Evolutionary conservation across 2,113 vertebrate species (phyloP), one percentile per base, ranked within the genome.

Genomic region (Chamaea fasciata): DNA sequence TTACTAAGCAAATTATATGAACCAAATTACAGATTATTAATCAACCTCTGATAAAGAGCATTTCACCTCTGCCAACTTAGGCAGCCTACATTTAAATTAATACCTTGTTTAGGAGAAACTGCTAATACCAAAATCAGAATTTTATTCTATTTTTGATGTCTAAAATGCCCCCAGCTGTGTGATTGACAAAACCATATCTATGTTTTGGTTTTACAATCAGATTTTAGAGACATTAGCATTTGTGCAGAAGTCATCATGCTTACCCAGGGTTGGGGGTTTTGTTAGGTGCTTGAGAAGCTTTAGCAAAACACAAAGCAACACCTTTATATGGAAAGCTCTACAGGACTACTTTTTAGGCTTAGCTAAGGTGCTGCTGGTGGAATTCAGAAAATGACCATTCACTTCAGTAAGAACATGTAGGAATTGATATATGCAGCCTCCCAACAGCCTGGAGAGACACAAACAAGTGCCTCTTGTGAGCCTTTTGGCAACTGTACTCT

Each of bases 231-330:
- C 6, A 7, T 15, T 35, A 63, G 5, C 22, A 22, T 81, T 77
- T 77, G 35, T 19, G 50, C n/a, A 65, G 30, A 90, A 77, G 23
- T 56, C 13, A 18, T 63, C 27, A 20, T 20, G 31, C 27, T 59
- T 55, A 33, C 1, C 2, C 2, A 24, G 4, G 12, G 12, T 6
- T 10, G 28, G 28, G 1, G 1, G 11, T 12, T 13, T 23, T 57
- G 37, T 57, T 30, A 33, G 17, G 20, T 60, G 5, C 7, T 94
- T 62, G 33, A 69, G 33, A 68, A 80, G 4, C 7, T 60, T 76
- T 49, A 73, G 11, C 4, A 14, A 77, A 83, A 73, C 10, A 26
- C 3, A 62, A 57, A 77, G 7, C 5, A n/a, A 4, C 14, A 28
- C 4, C 15, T 91, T 74, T 41, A 14, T 15, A 9, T 11, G 15